phyloP scores from a whole-genome alignment of 2,113 vertebrate species.

The Mungos mungo region DNA sequence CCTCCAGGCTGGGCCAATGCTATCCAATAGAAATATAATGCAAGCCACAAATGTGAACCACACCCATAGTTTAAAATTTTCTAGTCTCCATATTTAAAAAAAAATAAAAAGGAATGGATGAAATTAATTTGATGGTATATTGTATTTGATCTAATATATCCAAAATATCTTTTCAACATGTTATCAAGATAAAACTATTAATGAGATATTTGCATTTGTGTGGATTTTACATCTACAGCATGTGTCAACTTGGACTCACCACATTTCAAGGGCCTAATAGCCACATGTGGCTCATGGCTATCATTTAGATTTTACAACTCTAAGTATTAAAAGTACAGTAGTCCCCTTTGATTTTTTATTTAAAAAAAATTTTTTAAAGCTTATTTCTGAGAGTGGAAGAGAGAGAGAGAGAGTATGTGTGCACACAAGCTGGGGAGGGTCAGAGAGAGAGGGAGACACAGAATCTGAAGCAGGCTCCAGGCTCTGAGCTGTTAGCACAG shows the following conservation, averaged over 20 bases:
- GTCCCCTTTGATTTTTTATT: not conserved
- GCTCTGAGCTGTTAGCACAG: too few species aligned
- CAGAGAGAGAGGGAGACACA: too few species aligned
- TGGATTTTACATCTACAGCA: not conserved
- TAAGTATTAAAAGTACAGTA: not conserved
- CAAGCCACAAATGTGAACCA: not conserved
- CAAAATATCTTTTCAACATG: not conserved
- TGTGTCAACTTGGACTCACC: not conserved
- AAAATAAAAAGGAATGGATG: not conserved
- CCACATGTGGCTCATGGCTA: not conserved
- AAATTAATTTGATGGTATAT: constrained; percentile 4
- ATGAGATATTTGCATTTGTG: not conserved
- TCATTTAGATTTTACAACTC: not conserved
- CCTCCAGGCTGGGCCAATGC: not conserved
- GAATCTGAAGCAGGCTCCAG: too few species aligned
- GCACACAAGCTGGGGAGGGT: too few species aligned
- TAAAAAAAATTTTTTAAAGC: too few species aligned
- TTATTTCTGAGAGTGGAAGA: too few species aligned
- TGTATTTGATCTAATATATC: not conserved
- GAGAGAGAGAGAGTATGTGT: too few species aligned
- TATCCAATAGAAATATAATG: not conserved
- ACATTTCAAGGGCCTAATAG: not conserved
- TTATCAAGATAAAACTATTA: not conserved
- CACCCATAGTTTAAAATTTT: not conserved
- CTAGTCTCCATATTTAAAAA: not conserved